These are phyloP conservation scores for Campoplex nolae DNA, from an alignment of 2,888 invertebrate genomes.

Conservation along the genomic window DNA sequence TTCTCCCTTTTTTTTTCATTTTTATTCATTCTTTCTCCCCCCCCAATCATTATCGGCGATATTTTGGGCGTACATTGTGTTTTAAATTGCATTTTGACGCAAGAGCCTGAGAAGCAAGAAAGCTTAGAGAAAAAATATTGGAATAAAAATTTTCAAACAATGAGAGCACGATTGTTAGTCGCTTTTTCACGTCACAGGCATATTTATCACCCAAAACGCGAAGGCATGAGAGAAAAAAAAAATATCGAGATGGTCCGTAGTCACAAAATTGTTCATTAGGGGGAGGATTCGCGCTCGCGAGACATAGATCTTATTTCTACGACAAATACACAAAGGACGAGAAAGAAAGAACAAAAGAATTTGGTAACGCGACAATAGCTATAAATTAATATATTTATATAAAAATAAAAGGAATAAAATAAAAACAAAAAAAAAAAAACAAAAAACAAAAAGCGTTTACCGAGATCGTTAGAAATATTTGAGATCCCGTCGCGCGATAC, in stretches of 20 bases:
- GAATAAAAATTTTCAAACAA: not conserved
- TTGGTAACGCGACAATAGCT: slow-evolving; percentile 75
- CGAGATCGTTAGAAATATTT: slow-evolving; percentile 45
- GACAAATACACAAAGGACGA: slow-evolving; percentile 23
- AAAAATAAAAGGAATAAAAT: not conserved
- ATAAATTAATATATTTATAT: slow-evolving; percentile 81
- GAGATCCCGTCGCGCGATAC: slow-evolving; percentile 49
- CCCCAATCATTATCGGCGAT: slow-evolving; percentile 25
- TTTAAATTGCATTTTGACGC: slow-evolving; percentile 50
- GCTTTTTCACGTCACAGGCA: slow-evolving; percentile 24
- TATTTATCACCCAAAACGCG: slow-evolving; percentile 33
- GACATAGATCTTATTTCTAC: slow-evolving; percentile 46
- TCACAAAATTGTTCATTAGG: slow-evolving; percentile 1
- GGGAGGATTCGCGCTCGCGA: not conserved
- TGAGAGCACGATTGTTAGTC: slow-evolving; percentile 18
- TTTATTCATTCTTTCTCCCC: not conserved
- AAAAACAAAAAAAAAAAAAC: too few species aligned
- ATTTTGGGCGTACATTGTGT: slow-evolving; percentile 33
- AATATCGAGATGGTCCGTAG: slow-evolving; percentile 27
- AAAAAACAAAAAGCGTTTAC: slow-evolving; percentile 30
- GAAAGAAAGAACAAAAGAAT: slow-evolving; percentile 18
- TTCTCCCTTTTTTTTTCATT: slow-evolving; percentile 26
- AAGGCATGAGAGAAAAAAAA: slow-evolving; percentile 20
- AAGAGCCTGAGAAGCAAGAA: slow-evolving; percentile 60
- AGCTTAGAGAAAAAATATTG: slow-evolving; percentile 14